Evolutionary conservation across 2,888 invertebrate genomes (phyloP), one percentile per base, ranked within the genome.

Genomic region (Cerastoderma edule): DNA sequence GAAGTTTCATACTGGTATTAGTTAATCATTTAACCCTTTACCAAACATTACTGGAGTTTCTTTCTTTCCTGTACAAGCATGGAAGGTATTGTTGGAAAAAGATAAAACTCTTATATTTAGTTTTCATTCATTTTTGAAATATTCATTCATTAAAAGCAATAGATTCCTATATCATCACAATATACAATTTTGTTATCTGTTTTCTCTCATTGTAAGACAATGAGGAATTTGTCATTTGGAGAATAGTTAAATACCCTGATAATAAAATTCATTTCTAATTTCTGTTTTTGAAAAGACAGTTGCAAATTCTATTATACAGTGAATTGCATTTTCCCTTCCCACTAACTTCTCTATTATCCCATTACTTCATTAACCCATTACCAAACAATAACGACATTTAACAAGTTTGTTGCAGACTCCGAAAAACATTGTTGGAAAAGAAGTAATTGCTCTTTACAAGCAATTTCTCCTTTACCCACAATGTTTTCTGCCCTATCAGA

Each of bases 251-350:
- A 39, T 27, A 39, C 39, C 60, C 35, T 60, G 60, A 39, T 60
- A 60, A 60, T 60, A 39, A 60, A 60, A 60, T 60, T 60, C 60
- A 60, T 60, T 35, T 60, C 60, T 60, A 60, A 60, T 60, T 60
- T 32, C 60, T 60, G 60, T 39, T 35, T 60, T 60, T 13, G 32
- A 57, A 57, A 8, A 22, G 53, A 53, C 24, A 5, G 3, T 53
- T 53, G 53, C 8, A 53, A 53, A 53, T 53, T n/a, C n/a, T n/a
- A n/a, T n/a, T n/a, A n/a, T n/a, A n/a, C n/a, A n/a, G n/a, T n/a
- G n/a, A n/a, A n/a, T n/a, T 53, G 53, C 27, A 27, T 53, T 28
- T 24, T 10, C 10, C 27, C 22, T 10, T 53, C 27, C 4, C n/a
- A 27, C 10, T 19, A 39, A 39, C 10, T 39, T 39, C 10, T 13